phyloP scores from a whole-genome alignment of 2,113 vertebrate genomes.

The Sterrhoptilus dennistouni region DNA sequence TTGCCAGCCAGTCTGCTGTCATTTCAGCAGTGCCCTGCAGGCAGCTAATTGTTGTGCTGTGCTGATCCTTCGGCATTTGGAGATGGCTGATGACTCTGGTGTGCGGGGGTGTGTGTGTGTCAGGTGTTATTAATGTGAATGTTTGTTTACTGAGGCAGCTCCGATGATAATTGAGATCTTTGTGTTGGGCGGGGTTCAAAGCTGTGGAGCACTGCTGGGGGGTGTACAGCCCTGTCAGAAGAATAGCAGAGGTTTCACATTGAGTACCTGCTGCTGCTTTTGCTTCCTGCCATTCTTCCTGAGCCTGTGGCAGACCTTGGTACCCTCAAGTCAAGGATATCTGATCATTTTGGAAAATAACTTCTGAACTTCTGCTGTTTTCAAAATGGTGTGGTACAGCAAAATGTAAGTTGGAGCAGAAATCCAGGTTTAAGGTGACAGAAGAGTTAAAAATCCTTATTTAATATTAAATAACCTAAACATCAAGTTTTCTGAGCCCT shows the following conservation, averaged over 20 bases:
- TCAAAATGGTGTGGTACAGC: neutral
- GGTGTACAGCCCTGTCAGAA: neutral
- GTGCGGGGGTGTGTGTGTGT: neutral
- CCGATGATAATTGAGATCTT: neutral
- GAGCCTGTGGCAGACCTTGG: neutral
- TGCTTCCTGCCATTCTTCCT: neutral
- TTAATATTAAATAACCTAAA: neutral
- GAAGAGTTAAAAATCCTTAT: neutral
- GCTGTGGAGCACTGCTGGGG: neutral
- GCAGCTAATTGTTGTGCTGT: neutral
- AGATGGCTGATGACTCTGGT: neutral
- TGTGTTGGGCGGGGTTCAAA: neutral
- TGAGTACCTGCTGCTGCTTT: neutral
- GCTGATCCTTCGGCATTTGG: neutral
- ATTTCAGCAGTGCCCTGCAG: neutral
- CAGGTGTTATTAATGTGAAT: neutral
- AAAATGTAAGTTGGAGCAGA: neutral
- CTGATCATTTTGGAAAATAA: neutral
- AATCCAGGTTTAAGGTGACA: neutral
- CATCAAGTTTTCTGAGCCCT: neutral
- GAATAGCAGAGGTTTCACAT: neutral
- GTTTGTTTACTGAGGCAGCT: neutral
- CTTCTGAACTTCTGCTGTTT: neutral
- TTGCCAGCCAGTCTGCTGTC: neutral
- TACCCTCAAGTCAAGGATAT: neutral